Evolutionary conservation across 2,113 vertebrate genomes (phyloP), one percentile per base, ranked within the genome.

Genomic region (Chaetodon auriga): DNA sequence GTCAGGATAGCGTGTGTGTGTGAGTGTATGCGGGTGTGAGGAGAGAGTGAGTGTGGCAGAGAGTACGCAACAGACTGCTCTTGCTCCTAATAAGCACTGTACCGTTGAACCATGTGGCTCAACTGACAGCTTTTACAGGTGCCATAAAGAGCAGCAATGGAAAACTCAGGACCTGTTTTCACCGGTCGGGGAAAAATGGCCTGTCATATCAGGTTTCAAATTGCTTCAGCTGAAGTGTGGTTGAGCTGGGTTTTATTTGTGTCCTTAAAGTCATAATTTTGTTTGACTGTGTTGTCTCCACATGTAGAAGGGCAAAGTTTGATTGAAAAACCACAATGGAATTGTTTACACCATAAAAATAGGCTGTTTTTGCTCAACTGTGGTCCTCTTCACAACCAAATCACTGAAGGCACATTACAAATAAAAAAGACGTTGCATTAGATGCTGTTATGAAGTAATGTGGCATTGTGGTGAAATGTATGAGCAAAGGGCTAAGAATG

Each of bases 111-210:
- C 77, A 76, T 79, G 80, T 85, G 76, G 78, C 73, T 85, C 61
- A 77, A 83, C 85, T 66, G 80, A 77, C 87, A 86, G 70, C 73
- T 82, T 90, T 90, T 86, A 87, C 82, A 74, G 68, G 79, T 89
- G 74, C 71, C 75, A 68, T 82, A 83, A 89, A 89, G 72, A 64
- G 49, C 54, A 69, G 63, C 78, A 61, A 53, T 73, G 69, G 82
- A 86, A 85, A 87, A 82, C 62, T 38, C 12, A 2, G 48, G 60
- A 78, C 64, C 63, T 57, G 74, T 82, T 84, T 57, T 68, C 61
- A 75, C 75, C 68, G 60, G 38, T 45, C 0, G 1, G 41, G 35
- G 71, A n/a, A 49, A 30, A 21, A 61, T 49, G 53, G 36, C 43
- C 45, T 30, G 60, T 68, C 10, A 5, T 76, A 45, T 85, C 73